phyloP scores from a whole-genome alignment of 2,113 vertebrate species.

The Dicentrarchus labrax region DNA sequence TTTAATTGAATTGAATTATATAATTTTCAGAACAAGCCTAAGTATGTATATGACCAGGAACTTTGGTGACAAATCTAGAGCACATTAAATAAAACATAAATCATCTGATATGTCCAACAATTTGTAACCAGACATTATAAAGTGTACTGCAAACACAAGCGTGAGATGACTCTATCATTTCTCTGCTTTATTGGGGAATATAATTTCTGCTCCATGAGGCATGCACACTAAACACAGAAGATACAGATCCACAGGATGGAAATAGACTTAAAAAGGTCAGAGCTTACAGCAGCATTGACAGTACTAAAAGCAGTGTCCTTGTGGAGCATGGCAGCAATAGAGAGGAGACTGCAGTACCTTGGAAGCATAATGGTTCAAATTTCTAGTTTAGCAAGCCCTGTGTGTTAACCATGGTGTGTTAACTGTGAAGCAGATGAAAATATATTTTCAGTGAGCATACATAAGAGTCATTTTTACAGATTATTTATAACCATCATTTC shows the following conservation, averaged over 20 bases:
- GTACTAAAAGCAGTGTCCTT: slow-evolving; percentile 62
- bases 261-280: slow-evolving; percentile 75
- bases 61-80: slow-evolving; percentile 15
- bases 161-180: slow-evolving; percentile 26
- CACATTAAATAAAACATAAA: slow-evolving; percentile 2
- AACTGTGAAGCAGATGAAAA: not conserved
- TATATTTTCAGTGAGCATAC: not conserved
- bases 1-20: not conserved
- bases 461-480: not conserved
- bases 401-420: not conserved
- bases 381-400: slow-evolving; percentile 10
- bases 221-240: slow-evolving; percentile 45
- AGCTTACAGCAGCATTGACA: slow-evolving; percentile 61
- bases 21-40: not conserved
- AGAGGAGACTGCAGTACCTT: slow-evolving; percentile 32
- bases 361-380: slow-evolving; percentile 1
- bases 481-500: not conserved
- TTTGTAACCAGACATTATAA: slow-evolving; percentile 16
- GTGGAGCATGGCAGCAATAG: slow-evolving; percentile 52
- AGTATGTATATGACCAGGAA: not conserved
- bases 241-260: slow-evolving; percentile 60
- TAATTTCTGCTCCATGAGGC: slow-evolving; percentile 44
- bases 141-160: slow-evolving; percentile 34
- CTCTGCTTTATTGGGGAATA: slow-evolving; percentile 37
- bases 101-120: slow-evolving; percentile 2